Evolutionary conservation across 2,113 vertebrate species (phyloP), one percentile per base, ranked within the genome.

Genomic region (Rhodinocichla rosea): DNA sequence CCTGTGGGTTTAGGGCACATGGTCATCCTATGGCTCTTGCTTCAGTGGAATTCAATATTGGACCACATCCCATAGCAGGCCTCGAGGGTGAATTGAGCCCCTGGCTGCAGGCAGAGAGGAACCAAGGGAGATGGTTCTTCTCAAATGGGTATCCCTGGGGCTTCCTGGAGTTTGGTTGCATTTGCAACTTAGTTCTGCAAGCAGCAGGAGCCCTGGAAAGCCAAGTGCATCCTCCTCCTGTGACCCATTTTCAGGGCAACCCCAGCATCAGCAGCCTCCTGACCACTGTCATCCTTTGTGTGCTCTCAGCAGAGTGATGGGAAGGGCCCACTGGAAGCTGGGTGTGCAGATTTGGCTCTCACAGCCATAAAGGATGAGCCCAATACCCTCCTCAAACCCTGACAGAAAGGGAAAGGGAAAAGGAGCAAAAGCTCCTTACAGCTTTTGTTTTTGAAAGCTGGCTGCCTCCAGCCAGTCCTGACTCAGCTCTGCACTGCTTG

Each of bases 271-370:
- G 33, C 40, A 35, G 44, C 37, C 24, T 42, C 49, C 67, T 62
- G 62, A 56, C 5, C 17, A 0, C 18, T 75, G 49, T 40, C 49
- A 32, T 10, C 37, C 4, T 4, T n/a, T 9, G 10, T 4, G 1
- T 11, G 20, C 33, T 45, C 55, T n/a, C 42, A 44, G 35, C 3
- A 13, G 35, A 35, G 39, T 1, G 2, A 26, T 37, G 26, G 62
- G 62, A 45, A 80, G 13, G 44, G 19, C 35, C 45, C 9, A 4
- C 35, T 56, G 3, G 0, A 69, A 15, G 39, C 33, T 47, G 27
- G 2, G 4, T 19, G 27, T 30, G 45, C 44, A 39, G 35, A 17
- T 59, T 70, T 68, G 55, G 7, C 52, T 82, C 30, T 89, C 9
- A 4, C 6, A 62, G 37, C 37, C 70, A 10, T 24, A 5, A 56